Evolutionary conservation across 1,140 invertebrate genomes (phyloP).

Genomic region (Campoletis sonorensis): DNA sequence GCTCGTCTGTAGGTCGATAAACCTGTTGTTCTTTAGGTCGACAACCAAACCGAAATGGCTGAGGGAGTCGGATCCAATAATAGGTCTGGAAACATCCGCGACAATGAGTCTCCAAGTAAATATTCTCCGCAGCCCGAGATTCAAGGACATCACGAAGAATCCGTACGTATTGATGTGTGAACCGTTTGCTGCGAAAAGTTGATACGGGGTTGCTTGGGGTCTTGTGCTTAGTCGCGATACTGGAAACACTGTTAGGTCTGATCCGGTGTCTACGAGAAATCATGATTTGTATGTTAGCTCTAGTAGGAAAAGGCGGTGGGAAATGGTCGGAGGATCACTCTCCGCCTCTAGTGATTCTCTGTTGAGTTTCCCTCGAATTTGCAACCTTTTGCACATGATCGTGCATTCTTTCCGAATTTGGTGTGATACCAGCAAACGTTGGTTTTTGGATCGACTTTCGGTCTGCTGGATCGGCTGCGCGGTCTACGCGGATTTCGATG

Average conservation of each 20-base stretch:
- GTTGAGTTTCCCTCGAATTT: not conserved
- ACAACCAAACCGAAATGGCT: slow-evolving; percentile 56
- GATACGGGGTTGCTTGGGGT: not conserved
- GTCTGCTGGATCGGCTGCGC: not conserved
- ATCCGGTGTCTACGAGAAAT: slow-evolving; percentile 45
- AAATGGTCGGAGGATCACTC: not conserved
- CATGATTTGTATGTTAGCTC: not conserved
- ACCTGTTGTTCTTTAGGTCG: slow-evolving; percentile 54
- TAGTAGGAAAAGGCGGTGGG: slow-evolving; percentile 27
- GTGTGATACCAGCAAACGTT: not conserved
- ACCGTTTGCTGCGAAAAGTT: slow-evolving; percentile 48
- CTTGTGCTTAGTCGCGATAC: not conserved
- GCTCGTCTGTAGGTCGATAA: slow-evolving; percentile 51
- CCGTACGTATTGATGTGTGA: slow-evolving; percentile 33
- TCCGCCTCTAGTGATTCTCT: not conserved
- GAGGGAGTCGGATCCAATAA: slow-evolving; percentile 49
- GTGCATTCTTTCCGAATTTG: not conserved
- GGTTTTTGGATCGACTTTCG: not conserved
- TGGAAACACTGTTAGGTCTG: slow-evolving; percentile 42
- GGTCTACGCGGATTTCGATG: no score
- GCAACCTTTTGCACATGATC: not conserved
- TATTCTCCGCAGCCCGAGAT: slow-evolving; percentile 20
- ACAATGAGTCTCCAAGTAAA: slow-evolving; percentile 38
- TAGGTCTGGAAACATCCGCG: slow-evolving; percentile 36
- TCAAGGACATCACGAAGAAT: not conserved